Base-by-base conservation (phyloP, 2,113 vertebrate genomes). In the Rhinichthys klamathensis region DNA sequence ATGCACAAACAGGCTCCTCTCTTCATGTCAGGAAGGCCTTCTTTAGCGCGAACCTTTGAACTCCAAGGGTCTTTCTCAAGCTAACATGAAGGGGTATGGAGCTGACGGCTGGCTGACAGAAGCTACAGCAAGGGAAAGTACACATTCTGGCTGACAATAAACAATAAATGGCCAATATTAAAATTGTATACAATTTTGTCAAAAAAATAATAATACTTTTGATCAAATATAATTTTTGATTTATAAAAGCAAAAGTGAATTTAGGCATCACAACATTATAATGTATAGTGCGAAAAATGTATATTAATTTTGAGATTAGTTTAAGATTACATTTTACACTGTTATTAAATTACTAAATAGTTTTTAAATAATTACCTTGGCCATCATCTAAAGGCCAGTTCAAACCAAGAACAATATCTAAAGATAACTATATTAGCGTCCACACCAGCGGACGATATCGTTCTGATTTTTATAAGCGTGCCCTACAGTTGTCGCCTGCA, bases 21-120 rank as follows among this genome's bases (percentile, higher is more conserved):
- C 80, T 58, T 35, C 4, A 25, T 72, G 67, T 83, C 65, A 56
- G 46, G 30, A 16, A 56, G 21, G 65, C 10, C 27, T 54, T 54
- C 81, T 72, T 72, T 63, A 49, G n/a, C 23, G 32, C 35, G 35
- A 75, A 88, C 49, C 70, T 77, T 58, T 82, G 80, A 72, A 46
- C 72, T 25, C 72, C 6, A 30, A 18, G 58, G 78, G 38, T 11
- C 35, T 84, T 72, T 63, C 18, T 51, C 6, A 25, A 49, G 44
- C 63, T 49, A 81, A 81, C 10, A 30, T 54, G 25, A 81, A 65
- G 21, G 61, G 5, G 25, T 67, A 25, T 12, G 44, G 27, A 75
- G 13, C 73, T 54, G 44, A 76, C 11, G 46, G 46, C n/a, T 11
- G 41, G 3, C 3, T 16, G 46, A 27, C 46, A 54, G 74, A 76